A percentile compares a stretch with the other conserved stretches of the same genome.
These are phyloP conservation scores for Taxidea taxus DNA, from an alignment of 2,113 vertebrate genomes.

Conservation along the genomic window DNA sequence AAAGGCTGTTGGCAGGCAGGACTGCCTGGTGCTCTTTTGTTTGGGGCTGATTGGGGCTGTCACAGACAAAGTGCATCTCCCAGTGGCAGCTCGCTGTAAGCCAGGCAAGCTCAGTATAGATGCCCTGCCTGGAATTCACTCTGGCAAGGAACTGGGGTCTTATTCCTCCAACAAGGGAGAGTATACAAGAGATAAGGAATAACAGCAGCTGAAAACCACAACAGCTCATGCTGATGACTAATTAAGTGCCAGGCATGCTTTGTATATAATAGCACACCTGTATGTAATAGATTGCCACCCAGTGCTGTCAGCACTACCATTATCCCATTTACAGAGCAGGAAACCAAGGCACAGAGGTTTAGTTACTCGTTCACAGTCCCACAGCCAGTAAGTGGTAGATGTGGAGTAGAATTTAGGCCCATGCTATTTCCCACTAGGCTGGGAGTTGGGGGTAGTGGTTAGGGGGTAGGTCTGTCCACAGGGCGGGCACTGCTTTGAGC, in stretches of 20 bases:
- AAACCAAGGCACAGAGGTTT: too few relatives aligned
- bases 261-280: rapidly evolving
- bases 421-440: rapidly evolving
- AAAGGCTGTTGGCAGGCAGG: slow-evolving; percentile 35
- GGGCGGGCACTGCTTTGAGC: background rate
- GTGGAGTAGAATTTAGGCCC: too few relatives aligned
- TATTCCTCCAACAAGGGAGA: background rate
- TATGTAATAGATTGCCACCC: too few relatives aligned
- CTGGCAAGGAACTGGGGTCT: rapidly evolving
- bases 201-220: background rate
- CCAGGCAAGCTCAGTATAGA: slow-evolving; percentile 24
- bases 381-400: rapidly evolving
- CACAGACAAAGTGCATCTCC: slow-evolving; percentile 60
- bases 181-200: background rate
- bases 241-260: background rate
- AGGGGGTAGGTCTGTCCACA: background rate
- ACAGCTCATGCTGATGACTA: background rate
- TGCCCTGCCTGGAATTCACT: background rate
- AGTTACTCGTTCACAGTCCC: background rate
- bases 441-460: background rate
- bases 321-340: background rate
- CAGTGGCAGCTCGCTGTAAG: slow-evolving; percentile 67
- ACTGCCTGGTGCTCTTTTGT: slow-evolving; percentile 73
- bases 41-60: slow-evolving; percentile 63
- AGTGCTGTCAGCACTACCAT: rapidly evolving